A percentile compares a stretch with the other conserved stretches of the same genome.
Evolutionary conservation across 2,113 vertebrate genomes (phyloP).

Genomic region (Parotia lawesii): DNA sequence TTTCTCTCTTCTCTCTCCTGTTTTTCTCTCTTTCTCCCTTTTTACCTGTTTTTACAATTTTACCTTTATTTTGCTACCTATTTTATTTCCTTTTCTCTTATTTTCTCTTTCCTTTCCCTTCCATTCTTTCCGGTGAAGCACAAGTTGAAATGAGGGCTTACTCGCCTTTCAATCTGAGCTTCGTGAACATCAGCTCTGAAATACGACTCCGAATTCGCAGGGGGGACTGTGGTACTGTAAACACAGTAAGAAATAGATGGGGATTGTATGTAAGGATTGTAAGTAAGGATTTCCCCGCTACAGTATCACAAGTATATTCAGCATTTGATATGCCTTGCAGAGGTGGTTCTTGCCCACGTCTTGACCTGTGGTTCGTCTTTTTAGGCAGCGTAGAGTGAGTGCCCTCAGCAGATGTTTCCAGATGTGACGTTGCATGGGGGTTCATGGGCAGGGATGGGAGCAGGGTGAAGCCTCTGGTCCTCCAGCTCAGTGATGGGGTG

Average conservation of each 20-base stretch:
- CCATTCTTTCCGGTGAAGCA: neutral
- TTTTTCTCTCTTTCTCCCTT: fast-evolving
- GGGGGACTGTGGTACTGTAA: neutral
- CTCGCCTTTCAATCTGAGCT: neutral
- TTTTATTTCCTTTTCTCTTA: neutral
- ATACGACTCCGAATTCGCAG: neutral
- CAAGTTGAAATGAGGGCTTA: neutral
- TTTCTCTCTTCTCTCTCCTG: fast-evolving
- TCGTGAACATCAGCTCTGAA: neutral
- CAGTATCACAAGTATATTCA: neutral
- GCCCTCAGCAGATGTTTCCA: neutral
- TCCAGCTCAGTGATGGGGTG: neutral
- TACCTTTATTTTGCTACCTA: neutral
- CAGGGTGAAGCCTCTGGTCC: neutral
- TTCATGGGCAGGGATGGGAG: neutral
- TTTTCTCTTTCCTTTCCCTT: neutral
- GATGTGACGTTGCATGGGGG: fast-evolving
- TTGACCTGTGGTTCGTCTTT: neutral
- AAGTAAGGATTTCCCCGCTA: neutral
- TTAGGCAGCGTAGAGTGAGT: neutral
- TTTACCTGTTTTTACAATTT: neutral
- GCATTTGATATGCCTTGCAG: neutral
- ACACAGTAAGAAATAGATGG: neutral
- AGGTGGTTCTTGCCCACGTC: neutral
- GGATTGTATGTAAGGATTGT: neutral